A percentile compares a stretch with the other conserved stretches of the same genome.
Evolutionary conservation across 2,888 invertebrate genomes (phyloP).

Genomic region (Cactoblastis cactorum): DNA sequence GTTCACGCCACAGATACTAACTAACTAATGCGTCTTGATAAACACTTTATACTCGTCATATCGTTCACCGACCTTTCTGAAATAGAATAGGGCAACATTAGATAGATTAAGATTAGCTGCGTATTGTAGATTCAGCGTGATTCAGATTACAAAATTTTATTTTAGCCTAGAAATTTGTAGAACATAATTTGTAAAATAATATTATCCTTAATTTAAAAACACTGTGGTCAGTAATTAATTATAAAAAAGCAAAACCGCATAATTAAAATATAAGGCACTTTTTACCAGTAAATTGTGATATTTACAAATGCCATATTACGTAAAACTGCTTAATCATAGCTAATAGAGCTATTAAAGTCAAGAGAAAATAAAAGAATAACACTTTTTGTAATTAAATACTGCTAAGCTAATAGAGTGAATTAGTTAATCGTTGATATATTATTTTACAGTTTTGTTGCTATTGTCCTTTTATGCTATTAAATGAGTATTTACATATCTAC

Average conservation of each 20-base stretch:
- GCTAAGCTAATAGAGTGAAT: not conserved
- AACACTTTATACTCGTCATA: slow-evolving; percentile 41
- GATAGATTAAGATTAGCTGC: not conserved
- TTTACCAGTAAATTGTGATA: slow-evolving; percentile 32
- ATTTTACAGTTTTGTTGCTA: no score
- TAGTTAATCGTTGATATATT: not conserved
- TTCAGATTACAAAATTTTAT: not conserved
- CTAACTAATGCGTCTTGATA: slow-evolving; percentile 39
- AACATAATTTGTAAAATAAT: no score
- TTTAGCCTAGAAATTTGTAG: not conserved
- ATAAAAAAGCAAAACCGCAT: not conserved
- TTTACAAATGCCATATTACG: slow-evolving; percentile 58
- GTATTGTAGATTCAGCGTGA: not conserved
- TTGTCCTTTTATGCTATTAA: no score
- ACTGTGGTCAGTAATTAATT: no score
- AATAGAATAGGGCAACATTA: slow-evolving; percentile 29
- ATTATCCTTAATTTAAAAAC: no score
- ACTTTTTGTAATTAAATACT: not conserved
- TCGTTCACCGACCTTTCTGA: slow-evolving; percentile 53
- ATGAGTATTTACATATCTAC: no score
- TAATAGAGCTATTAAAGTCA: not conserved
- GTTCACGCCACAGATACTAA: no score
- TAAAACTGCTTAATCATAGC: slow-evolving; percentile 26
- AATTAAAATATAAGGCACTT: not conserved
- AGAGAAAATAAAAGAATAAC: not conserved